phyloP scores from a whole-genome alignment of 1,140 invertebrate species.

The Drosophila sulfurigaster region DNA sequence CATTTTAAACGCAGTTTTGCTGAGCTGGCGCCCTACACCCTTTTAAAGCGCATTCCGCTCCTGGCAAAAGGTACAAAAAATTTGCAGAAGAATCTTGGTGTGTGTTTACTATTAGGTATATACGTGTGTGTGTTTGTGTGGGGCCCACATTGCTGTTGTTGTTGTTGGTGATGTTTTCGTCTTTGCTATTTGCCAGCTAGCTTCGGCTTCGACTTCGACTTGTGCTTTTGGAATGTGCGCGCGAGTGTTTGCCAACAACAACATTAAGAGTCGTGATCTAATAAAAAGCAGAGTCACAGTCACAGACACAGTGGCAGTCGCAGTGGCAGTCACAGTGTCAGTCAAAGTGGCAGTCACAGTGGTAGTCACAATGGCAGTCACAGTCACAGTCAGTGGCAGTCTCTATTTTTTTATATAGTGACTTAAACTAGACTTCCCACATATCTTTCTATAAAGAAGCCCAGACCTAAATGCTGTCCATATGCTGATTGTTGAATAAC shows the following conservation, averaged over 20 bases:
- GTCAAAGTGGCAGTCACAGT: constrained; percentile 41
- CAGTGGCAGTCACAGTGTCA: constrained; percentile 34
- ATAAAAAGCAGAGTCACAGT: constrained; percentile 65
- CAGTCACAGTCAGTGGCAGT: too few relatives aligned
- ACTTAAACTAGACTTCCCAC: constrained; percentile 25
- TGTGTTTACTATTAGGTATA: constrained; percentile 70
- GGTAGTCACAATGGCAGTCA: constrained; percentile 26
- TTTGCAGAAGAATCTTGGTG: constrained; percentile 65
- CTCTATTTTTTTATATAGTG: background rate
- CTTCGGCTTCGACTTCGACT: background rate
- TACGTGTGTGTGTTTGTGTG: constrained; percentile 15
- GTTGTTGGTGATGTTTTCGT: constrained; percentile 39
- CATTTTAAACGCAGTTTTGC: too few relatives aligned
- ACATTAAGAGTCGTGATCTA: constrained; percentile 80
- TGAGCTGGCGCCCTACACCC: background rate
- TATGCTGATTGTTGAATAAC: constrained; percentile 47
- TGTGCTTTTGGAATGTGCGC: constrained; percentile 65
- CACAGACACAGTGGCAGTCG: background rate
- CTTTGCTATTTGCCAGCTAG: constrained; percentile 32
- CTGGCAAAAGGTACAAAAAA: constrained; percentile 53
- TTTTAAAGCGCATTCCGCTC: constrained; percentile 32
- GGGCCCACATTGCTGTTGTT: constrained; percentile 57
- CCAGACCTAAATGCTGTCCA: constrained; percentile 58
- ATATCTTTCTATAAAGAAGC: constrained; percentile 14
- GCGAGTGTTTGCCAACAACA: constrained; percentile 79